Base-by-base conservation (phyloP, 2,797 vertebrate genomes). In the Furcifer pardalis region DNA sequence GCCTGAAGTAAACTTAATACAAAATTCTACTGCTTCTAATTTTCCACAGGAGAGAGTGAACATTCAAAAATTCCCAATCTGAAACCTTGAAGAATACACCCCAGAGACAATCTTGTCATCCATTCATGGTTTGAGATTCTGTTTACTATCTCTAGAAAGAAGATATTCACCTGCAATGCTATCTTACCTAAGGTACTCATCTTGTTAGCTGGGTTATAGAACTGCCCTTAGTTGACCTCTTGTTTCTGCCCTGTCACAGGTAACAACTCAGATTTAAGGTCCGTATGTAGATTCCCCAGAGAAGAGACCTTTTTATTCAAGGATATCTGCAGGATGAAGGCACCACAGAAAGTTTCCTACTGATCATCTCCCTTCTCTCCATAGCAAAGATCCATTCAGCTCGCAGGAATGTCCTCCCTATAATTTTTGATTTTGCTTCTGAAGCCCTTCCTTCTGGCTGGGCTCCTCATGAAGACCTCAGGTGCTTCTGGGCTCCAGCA, bases 401-500 rank as follows among this genome's bases (percentile, higher is more conserved):
- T 65, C 46, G 1, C 13, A 2, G 17, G 30, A 15, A 23, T 21
- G 23, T 27, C 15, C 32, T 68, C 30, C 15, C 52, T 8, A 12
- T 13, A 40, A 62, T 71, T 35, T 15, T 56, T n/a, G 15, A 35
- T n/a, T 79, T 49, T 73, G 25, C 56, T 84, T 78, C 63, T 65
- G n/a, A 42, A 79, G 77, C 12, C 32, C 8, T 78, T 52, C 4
- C 68, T 62, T 52, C 69, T 73, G 69, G 83, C 42, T 2, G 30
- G 62, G 37, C 59, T 25, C 59, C 52, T 77, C 19, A 8, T 77
- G 35, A 65, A 65, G 40, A 52, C 72, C 63, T 83, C 73, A 49
- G 69, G 46, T 79, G 83, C 27, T 56, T 74, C 44, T 73, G 83
- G 69, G 32, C 46, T 74, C 60, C 35, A 42, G 32, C 77, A 63